Base-by-base conservation (phyloP, 1,140 invertebrate species). In the Mizuhopecten yessoensis region DNA sequence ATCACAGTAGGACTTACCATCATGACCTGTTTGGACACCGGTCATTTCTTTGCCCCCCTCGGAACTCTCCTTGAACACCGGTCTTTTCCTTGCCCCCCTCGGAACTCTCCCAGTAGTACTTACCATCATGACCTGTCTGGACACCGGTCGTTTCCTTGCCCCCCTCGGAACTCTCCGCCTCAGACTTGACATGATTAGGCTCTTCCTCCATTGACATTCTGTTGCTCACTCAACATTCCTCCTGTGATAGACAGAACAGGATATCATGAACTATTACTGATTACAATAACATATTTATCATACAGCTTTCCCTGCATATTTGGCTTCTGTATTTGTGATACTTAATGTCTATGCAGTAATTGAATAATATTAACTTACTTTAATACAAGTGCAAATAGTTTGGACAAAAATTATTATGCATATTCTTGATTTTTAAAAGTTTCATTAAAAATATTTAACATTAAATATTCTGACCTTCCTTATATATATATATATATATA, bases 191-290 rank as follows among this genome's bases (percentile, higher is more conserved):
- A 75, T 75, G 57, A n/a, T 75, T 75, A 75, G 57, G 29, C 57
- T 75, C 57, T 75, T n/a, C 57, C 57, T 75, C 57, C 57, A 29
- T 75, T 75, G 57, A 75, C 57, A 75, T 75, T 17, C 57, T 75
- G 57, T 75, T 11, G 57, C 57, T 75, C 57, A 75, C 57, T 75
- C 57, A 75, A 75, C 57, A 75, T 75, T 75, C 57, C 57, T 75
- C 57, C 57, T 75, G 57, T 75, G n/a, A 75, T 5, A 45, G 13
- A 39, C 3, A 57, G n/a, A n/a, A n/a, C n/a, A n/a, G 20, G 20
- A 49, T 49, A 49, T 13, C 13, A 49, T n/a, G n/a, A n/a, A n/a
- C n/a, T n/a, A 49, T 17, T 49, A 1, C 13, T 49, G 45, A 49
- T 49, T 49, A 49, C 13, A 39, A 39, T n/a, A n/a, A n/a, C n/a